Evolutionary conservation across 64 coral and sea anemone species (phyloP), one percentile per base, ranked within the genome.

Genomic region (Platygyra sinensis): DNA sequence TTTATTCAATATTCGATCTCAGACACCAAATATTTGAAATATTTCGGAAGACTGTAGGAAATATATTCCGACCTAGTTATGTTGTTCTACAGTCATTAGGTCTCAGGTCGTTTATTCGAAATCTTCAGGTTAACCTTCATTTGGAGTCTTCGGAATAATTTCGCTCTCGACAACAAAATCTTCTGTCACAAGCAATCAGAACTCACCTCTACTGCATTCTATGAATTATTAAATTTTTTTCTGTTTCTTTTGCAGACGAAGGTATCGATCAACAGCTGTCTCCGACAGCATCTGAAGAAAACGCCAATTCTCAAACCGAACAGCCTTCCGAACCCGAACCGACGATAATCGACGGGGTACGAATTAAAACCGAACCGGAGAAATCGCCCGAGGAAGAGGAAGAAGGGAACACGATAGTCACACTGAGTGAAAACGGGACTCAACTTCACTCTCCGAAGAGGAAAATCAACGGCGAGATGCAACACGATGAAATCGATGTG

Each of bases 341-440:
- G 61, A 92, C 65, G 60, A 25, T 90, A 15, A 72, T 80, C 10
- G 89, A 91, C 30, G 92, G 92, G 9, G 76, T 97, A 22, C 83
- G 73, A 87, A 97, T 97, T 60, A 97, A 97, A 79, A 90, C 92
- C 79, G 95, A 97, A 71, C 95, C 95, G 10, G 36, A 80, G 29
- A 86, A 89, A 86, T 69, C 87, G 28, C 78, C 80, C 1, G 87
- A 32, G 0, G 79, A 88, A 30, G 85, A 97, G 6, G 83, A 86
- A 22, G 94, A 94, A 67, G 62, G 69, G 19, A 33, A 50, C 31
- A 20, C 22, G 4, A 50, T 67, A 13, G 39, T 63, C 22, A 49
- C 81, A 51, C 65, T 63, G 24, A 71, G 22, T 33, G 81, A 85
- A 74, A 50, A 80, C 18, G 75, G 51, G 12, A 64, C 87, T 27